Evolutionary conservation across 2,888 invertebrate species (phyloP).

Genomic region (Endotricha flammealis): DNA sequence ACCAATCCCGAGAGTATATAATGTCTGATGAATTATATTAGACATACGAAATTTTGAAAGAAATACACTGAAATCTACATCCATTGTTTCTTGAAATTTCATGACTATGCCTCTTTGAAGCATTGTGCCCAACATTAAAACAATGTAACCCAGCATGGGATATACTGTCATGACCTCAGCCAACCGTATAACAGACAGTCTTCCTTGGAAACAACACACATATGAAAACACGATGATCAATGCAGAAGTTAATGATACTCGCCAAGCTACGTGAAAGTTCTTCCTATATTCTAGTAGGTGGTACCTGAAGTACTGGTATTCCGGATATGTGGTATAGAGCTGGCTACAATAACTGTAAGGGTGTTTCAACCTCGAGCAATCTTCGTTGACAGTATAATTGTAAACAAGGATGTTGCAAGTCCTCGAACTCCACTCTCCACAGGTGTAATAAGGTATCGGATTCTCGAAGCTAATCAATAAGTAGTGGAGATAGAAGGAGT

Average conservation of each 20-base stretch:
- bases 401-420: conserved; percentile 39
- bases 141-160: conserved; percentile 36
- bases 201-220: conserved; percentile 44
- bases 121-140: conserved; percentile 54
- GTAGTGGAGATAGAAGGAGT: conserved; percentile 53
- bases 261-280: conserved; percentile 44
- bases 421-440: conserved; percentile 44
- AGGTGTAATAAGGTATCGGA: conserved; percentile 50
- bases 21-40: conserved; percentile 32
- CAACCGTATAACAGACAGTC: conserved; percentile 36
- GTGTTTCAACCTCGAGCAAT: conserved; percentile 39
- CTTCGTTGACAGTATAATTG: conserved; percentile 53
- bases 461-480: conserved; percentile 59
- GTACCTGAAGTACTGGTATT: conserved; percentile 55
- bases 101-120: conserved; percentile 54
- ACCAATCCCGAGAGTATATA: conserved; percentile 44
- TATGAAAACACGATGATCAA: conserved; percentile 34
- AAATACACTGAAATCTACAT: conserved; percentile 41
- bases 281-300: conserved; percentile 24
- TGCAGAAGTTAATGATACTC: conserved; percentile 47
- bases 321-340: conserved; percentile 48
- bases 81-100: conserved; percentile 44
- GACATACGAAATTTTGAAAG: conserved; percentile 26
- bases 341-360: conserved; percentile 34
- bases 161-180: conserved; percentile 31